Conservation (phyloP, 2,888 invertebrate species). For the Crepidodera aurea region DNA sequence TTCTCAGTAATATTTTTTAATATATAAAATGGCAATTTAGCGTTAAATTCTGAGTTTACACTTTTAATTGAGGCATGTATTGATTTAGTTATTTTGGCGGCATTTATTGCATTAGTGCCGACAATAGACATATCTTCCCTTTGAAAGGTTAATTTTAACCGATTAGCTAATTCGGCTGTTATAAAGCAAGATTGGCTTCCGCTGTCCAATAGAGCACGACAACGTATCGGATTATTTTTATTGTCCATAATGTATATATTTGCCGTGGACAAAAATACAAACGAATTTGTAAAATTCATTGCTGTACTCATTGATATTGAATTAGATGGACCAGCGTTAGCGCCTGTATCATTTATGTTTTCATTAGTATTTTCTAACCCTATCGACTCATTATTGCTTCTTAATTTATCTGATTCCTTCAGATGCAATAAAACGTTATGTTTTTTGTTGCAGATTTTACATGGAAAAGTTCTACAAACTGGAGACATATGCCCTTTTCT, state of each 20-base stretch:
- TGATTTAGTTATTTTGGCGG: constrained; percentile 6
- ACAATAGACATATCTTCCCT: constrained; percentile 1
- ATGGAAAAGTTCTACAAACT: not conserved
- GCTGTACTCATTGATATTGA: not conserved
- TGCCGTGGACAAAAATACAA: constrained; percentile 11
- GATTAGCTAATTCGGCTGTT: not conserved
- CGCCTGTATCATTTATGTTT: not conserved
- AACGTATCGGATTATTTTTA: not conserved
- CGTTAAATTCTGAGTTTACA: not conserved
- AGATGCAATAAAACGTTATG: not conserved
- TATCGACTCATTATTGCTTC: too few relatives aligned
- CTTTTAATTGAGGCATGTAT: constrained; percentile 2
- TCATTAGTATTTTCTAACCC: too few relatives aligned
- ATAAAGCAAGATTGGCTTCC: constrained; percentile 13
- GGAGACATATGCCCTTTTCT: not conserved
- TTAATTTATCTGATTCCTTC: not conserved
- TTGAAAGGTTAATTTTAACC: constrained; percentile 1
- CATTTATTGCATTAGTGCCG: not conserved
- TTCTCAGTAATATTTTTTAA: constrained; percentile 15
- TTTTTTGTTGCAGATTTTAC: not conserved
- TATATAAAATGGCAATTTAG: constrained; percentile 5
- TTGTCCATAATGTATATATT: not conserved
- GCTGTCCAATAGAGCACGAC: constrained; percentile 9
- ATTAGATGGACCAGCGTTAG: not conserved
- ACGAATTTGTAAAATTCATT: not conserved